Evolutionary conservation across 2,797 vertebrate genomes (phyloP), one percentile per base, ranked within the genome.

Genomic region (Meriones psammophilus): DNA sequence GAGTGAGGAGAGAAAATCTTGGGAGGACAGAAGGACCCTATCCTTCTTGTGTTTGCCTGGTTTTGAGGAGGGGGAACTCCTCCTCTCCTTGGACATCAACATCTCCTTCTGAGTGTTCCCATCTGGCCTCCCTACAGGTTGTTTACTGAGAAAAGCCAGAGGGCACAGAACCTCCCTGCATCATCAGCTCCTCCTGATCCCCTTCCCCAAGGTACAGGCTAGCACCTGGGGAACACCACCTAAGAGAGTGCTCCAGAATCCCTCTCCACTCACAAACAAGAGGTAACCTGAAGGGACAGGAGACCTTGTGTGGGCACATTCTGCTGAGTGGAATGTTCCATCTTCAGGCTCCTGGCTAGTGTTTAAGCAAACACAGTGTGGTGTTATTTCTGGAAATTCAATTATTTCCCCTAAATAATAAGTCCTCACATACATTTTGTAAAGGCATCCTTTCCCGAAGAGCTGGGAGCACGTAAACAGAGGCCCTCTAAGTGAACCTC

Each of bases 111-210:
- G 81, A 83, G 80, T 68, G 33, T 76, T 46, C 69, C 69, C 56
- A 54, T 28, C 69, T 95, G 92, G 76, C 54, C 81, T 96, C 64
- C 89, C 87, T 96, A 97, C 96, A 97, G 97, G 95, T 94, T 98
- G 97, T 97, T 98, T 98, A 98, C 96, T 58, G 71, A 96, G 87
- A 77, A 88, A 95, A 91, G 90, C 94, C 97, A 92, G 73, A 97
- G 96, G 97, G 89, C 95, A 96, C 56, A 87, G 91, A 91, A 94
- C 69, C 78, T 71, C 33, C 79, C 96, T 98, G 96, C 86, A 69
- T 98, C 97, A 97, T 94, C 92, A 89, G 4, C 33, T 93, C 88
- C 95, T 97, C 68, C 97, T 92, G 84, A 84, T 93, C 62, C 92
- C 83, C 88, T 96, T 94, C 85, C 95, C 95, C 93, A 73, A 96